These are phyloP conservation scores for Cranoglanis bouderius DNA, from an alignment of 2,113 vertebrate genomes.

Conservation along the genomic window DNA sequence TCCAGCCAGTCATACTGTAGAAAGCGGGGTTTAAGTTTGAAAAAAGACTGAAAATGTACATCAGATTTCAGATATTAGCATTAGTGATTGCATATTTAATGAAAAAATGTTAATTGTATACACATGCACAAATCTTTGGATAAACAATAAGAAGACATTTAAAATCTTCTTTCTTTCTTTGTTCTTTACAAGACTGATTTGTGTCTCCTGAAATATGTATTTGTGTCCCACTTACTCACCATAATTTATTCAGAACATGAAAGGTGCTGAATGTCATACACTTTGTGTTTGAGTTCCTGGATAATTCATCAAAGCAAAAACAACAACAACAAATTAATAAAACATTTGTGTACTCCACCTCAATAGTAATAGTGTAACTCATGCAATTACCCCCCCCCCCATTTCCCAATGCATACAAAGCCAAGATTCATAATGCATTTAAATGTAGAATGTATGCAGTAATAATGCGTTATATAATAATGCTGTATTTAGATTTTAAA, in stretches of 20 bases:
- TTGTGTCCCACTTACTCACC: neutral
- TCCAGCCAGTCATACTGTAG: neutral
- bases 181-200: neutral
- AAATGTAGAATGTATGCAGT: neutral
- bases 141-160: neutral
- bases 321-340: neutral
- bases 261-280: neutral
- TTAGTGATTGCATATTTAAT: neutral
- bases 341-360: neutral
- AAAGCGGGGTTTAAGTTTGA: neutral
- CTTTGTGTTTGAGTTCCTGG: neutral
- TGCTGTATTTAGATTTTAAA: neutral
- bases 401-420: neutral
- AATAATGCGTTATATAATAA: neutral
- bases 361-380: neutral
- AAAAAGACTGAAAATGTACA: neutral
- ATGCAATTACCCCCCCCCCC: neutral
- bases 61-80: neutral
- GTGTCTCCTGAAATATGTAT: neutral
- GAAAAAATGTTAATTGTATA: neutral
- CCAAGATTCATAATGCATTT: neutral
- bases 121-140: neutral
- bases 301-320: conserved; percentile 12
- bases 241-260: neutral
- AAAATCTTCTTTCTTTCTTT: neutral